Base-by-base conservation (phyloP, 2,797 vertebrate genomes). In the Xenentodon cancila region DNA sequence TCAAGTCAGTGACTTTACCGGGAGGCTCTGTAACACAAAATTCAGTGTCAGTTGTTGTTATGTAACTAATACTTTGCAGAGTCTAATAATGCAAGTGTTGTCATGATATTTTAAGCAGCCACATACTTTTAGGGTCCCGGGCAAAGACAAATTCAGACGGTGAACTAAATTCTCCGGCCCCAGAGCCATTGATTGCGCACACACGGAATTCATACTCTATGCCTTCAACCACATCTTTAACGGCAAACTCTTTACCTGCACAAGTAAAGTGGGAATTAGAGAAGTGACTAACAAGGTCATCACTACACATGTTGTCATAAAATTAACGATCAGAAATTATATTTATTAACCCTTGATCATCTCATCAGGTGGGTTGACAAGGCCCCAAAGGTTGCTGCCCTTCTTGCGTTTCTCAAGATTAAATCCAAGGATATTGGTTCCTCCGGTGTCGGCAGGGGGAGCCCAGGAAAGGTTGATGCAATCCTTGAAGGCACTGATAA, bases 121-220 rank as follows among this genome's bases (percentile, higher is more conserved):
- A 90, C 95, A 88, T 92, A 98, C 97, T 93, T 67, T 88, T 92
- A 61, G 96, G 92, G 59, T 97, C 95, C 77, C 73, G 87, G 7
- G 95, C 95, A 82, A 93, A 94, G 69, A 93, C 88, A 2, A 94
- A 92, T 47, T 96, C 93, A 0, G 96, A 97, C 0, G 95, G 88
- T 3, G 77, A 50, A 13, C 97, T 97, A 59, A 91, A 89, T 77
- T 97, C 94, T 51, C 97, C 95, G 0, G 80, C 56, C 49, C 97
- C 97, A 0, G 95, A 94, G 69, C 91, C 89, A 71, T 95, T 95
- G 84, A 97, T 88, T 1, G 96, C 96, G 1, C 92, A 85, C 76
- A 96, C 93, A 0, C 95, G 94, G 69, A 98, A 99, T 75, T 98
- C 96, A 0, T 98, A 98, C 73, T 94, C 92, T 62, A 94, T 85